These are phyloP conservation scores for Reticulitermes lucifugus DNA, from an alignment of 2,888 invertebrate species.

Conservation along the genomic window DNA sequence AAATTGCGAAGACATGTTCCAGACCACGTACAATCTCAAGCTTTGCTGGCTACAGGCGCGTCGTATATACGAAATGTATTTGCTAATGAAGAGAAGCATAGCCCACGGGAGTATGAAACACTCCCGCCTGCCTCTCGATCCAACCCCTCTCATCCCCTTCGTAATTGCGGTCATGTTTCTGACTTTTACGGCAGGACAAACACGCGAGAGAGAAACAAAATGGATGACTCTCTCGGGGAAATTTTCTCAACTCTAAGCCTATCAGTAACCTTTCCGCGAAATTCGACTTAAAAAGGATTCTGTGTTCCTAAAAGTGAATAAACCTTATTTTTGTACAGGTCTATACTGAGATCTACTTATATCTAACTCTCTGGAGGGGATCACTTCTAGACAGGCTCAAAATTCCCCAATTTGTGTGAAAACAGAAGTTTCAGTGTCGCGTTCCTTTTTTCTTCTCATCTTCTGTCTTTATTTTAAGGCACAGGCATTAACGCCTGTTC, in stretches of 20 bases:
- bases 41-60: not conserved
- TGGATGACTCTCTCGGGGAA: constrained; percentile 29
- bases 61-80: not conserved
- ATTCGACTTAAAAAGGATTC: constrained; percentile 15
- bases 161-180: constrained; percentile 46
- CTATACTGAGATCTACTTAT: no score
- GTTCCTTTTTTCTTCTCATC: no score
- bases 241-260: constrained; percentile 16
- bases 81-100: constrained; percentile 16
- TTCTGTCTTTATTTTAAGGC: no score
- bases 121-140: not conserved
- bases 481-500: no score
- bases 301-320: no score
- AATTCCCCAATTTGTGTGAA: no score
- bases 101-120: not conserved
- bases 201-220: constrained; percentile 35
- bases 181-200: constrained; percentile 45
- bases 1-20: no score
- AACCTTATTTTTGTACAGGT: no score
- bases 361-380: no score
- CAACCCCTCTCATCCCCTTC: not conserved
- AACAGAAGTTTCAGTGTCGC: no score
- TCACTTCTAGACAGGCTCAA: no score
- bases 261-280: not conserved
- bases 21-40: not conserved